phyloP scores from a whole-genome alignment of 2,888 invertebrate species.

The Parascotia fuliginaria region DNA sequence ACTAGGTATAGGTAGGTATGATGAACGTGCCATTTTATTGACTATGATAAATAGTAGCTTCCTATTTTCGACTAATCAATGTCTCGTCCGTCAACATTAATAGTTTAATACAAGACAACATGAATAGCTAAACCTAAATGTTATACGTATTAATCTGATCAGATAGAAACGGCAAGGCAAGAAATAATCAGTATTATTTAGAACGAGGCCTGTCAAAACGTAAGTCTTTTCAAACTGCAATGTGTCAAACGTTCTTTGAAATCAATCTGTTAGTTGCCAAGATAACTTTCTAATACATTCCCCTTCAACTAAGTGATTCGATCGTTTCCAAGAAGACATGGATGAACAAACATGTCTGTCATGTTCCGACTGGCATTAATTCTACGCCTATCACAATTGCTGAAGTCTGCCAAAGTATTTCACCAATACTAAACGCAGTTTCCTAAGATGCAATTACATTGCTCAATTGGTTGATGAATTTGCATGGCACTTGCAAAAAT shows the following conservation, averaged over 20 bases:
- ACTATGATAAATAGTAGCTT: too few species aligned
- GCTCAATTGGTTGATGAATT: constrained; percentile 43
- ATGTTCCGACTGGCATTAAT: constrained; percentile 21
- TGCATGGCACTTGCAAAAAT: constrained; percentile 47
- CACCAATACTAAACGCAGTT: constrained; percentile 27
- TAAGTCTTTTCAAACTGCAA: background rate
- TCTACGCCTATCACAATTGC: constrained; percentile 24
- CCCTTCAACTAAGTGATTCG: constrained; percentile 21
- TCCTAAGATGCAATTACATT: constrained; percentile 43
- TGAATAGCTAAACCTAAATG: too few species aligned
- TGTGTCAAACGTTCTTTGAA: background rate
- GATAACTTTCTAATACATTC: constrained; percentile 36
- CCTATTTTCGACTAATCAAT: too few species aligned
- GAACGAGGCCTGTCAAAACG: background rate
- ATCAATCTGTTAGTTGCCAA: constrained; percentile 6
- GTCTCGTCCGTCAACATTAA: too few species aligned
- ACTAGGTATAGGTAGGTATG: too few species aligned
- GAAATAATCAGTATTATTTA: too few species aligned
- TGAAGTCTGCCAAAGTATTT: constrained; percentile 31
- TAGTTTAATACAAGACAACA: too few species aligned
- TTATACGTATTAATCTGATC: background rate
- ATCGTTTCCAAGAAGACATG: constrained; percentile 25
- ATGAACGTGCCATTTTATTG: too few species aligned
- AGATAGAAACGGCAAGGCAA: background rate
- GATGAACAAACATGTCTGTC: constrained; percentile 32